Evolutionary conservation across 2,113 vertebrate species (phyloP).

Genomic region (Mola mola): DNA sequence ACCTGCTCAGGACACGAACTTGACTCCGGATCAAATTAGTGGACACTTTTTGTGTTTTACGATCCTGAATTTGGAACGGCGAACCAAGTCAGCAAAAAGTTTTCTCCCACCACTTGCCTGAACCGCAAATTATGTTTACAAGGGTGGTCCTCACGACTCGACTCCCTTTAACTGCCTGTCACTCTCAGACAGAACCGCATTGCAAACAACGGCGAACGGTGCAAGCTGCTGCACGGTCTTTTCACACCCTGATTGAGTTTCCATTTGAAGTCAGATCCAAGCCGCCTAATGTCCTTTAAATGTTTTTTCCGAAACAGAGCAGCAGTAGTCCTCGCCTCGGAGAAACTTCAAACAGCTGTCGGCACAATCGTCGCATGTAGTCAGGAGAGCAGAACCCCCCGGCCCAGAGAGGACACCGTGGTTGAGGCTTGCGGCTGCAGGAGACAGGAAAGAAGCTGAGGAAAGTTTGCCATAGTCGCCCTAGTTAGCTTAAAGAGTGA

Average conservation of each 20-base stretch:
- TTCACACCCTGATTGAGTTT: conserved; percentile 76
- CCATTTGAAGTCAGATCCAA: conserved; percentile 76
- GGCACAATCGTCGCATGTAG: conserved; percentile 39
- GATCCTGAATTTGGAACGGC: conserved; percentile 23
- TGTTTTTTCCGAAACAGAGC: conserved; percentile 75
- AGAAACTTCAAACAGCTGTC: conserved; percentile 63
- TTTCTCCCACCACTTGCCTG: conserved; percentile 26
- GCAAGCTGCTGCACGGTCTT: conserved; percentile 47
- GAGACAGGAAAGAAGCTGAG: conserved; percentile 18
- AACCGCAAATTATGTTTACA: conserved; percentile 62
- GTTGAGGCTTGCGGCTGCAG: conserved; percentile 28
- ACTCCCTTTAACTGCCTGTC: conserved; percentile 55
- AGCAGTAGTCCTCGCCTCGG: conserved; percentile 42
- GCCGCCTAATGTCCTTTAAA: conserved; percentile 77
- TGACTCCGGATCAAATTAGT: conserved; percentile 6
- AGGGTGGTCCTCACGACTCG: conserved; percentile 41
- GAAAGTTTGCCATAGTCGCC: conserved; percentile 14
- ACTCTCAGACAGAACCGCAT: conserved; percentile 56
- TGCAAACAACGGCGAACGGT: conserved; percentile 31
- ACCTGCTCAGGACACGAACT: not conserved
- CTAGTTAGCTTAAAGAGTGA: conserved; percentile 23
- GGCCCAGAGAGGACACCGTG: conserved; percentile 23
- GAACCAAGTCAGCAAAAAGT: conserved; percentile 29
- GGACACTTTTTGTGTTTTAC: conserved; percentile 33
- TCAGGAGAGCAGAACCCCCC: conserved; percentile 45